These are phyloP conservation scores for Zeus faber DNA, from an alignment of 2,113 vertebrate species.

Conservation along the genomic window DNA sequence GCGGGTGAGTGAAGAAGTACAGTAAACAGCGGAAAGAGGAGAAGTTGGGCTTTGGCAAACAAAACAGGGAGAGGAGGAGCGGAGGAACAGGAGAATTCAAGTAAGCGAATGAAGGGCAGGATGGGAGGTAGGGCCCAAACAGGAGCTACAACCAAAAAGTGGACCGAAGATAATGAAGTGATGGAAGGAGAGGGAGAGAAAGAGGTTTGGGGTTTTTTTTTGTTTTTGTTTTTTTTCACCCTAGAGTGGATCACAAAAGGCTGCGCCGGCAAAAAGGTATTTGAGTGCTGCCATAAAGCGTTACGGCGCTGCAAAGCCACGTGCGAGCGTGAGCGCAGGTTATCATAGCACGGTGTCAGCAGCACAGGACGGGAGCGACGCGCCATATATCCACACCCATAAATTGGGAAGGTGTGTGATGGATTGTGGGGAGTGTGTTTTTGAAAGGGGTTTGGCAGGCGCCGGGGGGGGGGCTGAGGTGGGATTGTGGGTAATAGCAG, in stretches of 20 bases:
- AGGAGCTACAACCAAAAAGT: neutral
- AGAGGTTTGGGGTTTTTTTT: neutral
- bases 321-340: neutral
- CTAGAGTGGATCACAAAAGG: no score
- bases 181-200: neutral
- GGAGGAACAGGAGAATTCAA: no score
- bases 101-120: no score
- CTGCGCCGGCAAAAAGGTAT: neutral
- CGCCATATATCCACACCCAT: neutral
- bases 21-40: no score
- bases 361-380: no score
- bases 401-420: neutral
- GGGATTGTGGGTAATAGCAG: no score
- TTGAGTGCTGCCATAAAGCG: neutral
- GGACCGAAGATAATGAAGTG: neutral
- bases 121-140: no score
- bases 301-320: neutral
- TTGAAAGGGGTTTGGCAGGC: neutral
- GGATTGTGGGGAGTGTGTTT: neutral
- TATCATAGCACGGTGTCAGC: neutral
- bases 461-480: no score
- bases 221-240: neutral
- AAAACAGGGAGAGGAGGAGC: no score
- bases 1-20: no score
- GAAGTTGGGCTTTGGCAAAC: no score